Evolutionary conservation across 2,888 invertebrate genomes (phyloP), one percentile per base, ranked within the genome.

Genomic region (Siphlonurus alternatus): DNA sequence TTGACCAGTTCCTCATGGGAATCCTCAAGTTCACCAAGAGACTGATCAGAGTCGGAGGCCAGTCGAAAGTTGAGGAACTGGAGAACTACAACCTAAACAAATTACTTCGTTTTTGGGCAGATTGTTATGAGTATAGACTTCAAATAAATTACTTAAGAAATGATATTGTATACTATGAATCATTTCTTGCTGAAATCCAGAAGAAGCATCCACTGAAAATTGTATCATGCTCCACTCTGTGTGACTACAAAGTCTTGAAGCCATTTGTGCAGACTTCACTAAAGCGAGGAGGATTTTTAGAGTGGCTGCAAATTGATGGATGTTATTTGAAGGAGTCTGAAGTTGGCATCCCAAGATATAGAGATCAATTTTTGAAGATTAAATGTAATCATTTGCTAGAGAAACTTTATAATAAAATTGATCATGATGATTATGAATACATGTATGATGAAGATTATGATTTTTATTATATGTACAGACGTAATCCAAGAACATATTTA

Each of bases 1-100:
- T 78, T 54, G 78, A 78, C 67, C 77, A 78, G 68, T 77, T 78
- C 68, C 69, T 78, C 62, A 76, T 77, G 53, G 65, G 67, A n/a
- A 64, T 62, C 1, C 54, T 62, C 19, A 53, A 59, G 25, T 65
- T 64, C 51, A 54, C 65, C 1, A 53, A 61, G 5, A 18, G 59
- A 20, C 51, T 66, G 19, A 61, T 66, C 15, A 63, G 66, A n/a
- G 61, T 66, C 51, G 66, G 66, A 2, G 61, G 65, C 1, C 62
- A 63, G 10, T 65, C 65, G 1, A 64, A 66, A 64, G 62, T 61
- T 19, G 65, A 65, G 59, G 25, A 25, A 1, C 25, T 66, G 5
- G 24, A 65, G n/a, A 51, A 63, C 0, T 53, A 65, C 56, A 63
- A 66, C n/a, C 20, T 68, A 56, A 61, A 38, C 19, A 23, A 1